Base-by-base conservation (phyloP, 1,140 invertebrate species). In the Notospermus geniculatus region DNA sequence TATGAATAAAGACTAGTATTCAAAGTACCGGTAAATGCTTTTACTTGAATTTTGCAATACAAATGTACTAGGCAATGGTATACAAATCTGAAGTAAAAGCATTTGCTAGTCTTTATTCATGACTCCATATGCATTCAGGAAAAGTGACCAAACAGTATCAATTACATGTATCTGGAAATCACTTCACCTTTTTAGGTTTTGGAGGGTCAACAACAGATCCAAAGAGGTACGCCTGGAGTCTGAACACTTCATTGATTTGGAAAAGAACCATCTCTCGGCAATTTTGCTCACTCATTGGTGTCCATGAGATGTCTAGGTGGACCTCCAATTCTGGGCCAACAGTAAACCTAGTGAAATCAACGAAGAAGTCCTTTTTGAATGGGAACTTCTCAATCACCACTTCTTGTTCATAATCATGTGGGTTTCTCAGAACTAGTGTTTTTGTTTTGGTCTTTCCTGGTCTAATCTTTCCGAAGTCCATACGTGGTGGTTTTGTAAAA, bases 311-410 rank as follows among this genome's bases (percentile, higher is more conserved):
- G 9, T 62, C 57, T 17, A 78, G 52, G 22, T 41, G 46, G 22
- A 64, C 54, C 9, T 65, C 60, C 22, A 60, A 65, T 28, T 68
- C 66, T 53, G 71, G 62, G 17, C 41, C 63, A 11, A 78, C 71
- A 15, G 36, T 52, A 62, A 76, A 71, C 43, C 70, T 65, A 32
- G 53, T 55, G 25, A 59, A 25, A 52, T 76, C 68, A 28, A 74
- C 54, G 23, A 45, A 62, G 59, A 76, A 76, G 23, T 71, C 63
- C 45, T 74, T 75, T 58, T 75, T 73, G 60, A 57, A 60, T 25
- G 76, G 76, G 63, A 75, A 73, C 57, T 67, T 68, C 55, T 76
- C 74, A 17, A 78, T 59, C 9, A 71, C 54, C 4, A 78, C 76
- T 46, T 67, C 59, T 56, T 78, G 76, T 25, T 71, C 69, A 59